Evolutionary conservation across 1,140 invertebrate genomes (phyloP), one percentile per base, ranked within the genome.

Genomic region (Belonocnema kinseyi): DNA sequence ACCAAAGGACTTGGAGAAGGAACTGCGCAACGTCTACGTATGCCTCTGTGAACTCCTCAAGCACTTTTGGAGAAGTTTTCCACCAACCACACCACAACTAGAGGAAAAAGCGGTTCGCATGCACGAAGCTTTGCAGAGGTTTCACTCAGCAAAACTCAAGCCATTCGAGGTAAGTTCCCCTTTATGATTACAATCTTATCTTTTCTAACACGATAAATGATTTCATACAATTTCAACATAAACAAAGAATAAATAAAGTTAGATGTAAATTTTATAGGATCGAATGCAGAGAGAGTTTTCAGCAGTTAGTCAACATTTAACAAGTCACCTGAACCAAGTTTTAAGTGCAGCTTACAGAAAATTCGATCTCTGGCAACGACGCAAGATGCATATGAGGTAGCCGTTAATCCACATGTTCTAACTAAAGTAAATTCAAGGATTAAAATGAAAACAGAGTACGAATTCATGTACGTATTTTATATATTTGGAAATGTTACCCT

Each of bases 11-110:
- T 93, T 98, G 75, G 96, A 97, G 87, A 93, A 94, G 53, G 97
- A 99, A 86, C 92, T 99, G 13, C 93, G 95, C 58, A 94, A 95
- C 77, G 91, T 98, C 50, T 99, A 99, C 91, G 92, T 95, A 14
- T 96, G 96, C 16, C 92, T 96, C 3, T 95, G 96, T 80, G 98
- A 99, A 92, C 91, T 99, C 58, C 90, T 99, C 10, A 94, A 96
- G 76, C 97, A 99, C 91, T 98, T 99, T 91, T 99, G 98, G 98
- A 93, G 94, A 40, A 97, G 97, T 89, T 98, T 99, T 92, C 98
- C 98, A 70, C 95, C 96, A 13, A 97, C 96, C 0, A 96, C 95
- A 10, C 93, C 94, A 52, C 93, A 94, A 73, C 90, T 95, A 13
- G 95, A 97, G 86, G 95, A 97, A 50, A 97, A 98, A 90, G 94